Evolutionary conservation across 2,888 invertebrate species (phyloP).

Genomic region (Apoderus coryli): DNA sequence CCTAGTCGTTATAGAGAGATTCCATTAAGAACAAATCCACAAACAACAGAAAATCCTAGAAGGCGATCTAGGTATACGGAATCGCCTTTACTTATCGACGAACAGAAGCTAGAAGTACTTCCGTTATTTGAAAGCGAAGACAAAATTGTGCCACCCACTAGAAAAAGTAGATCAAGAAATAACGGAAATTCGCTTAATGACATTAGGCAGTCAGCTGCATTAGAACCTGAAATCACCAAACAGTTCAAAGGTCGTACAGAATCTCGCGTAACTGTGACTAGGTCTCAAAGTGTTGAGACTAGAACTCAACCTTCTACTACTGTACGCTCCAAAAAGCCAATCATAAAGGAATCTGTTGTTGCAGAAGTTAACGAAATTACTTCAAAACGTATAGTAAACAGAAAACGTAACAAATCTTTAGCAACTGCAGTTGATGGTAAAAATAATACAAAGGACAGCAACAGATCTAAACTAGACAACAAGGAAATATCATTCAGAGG

Average conservation of each 20-base stretch:
- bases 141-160: conserved; percentile 21
- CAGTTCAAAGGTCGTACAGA: conserved; percentile 19
- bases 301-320: conserved; percentile 17
- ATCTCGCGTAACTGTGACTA: conserved; percentile 14
- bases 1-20: conserved; percentile 9
- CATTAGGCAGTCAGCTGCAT: conserved; percentile 20
- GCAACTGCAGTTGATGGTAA: background rate
- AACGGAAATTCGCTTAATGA: conserved; percentile 16
- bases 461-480: conserved; percentile 11
- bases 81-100: conserved; percentile 24
- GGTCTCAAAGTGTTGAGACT: conserved; percentile 19
- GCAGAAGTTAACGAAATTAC: conserved; percentile 28
- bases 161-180: conserved; percentile 11
- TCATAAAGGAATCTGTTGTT: conserved; percentile 26
- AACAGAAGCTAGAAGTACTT: conserved; percentile 29
- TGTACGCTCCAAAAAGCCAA: conserved; percentile 12
- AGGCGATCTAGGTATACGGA: conserved; percentile 17
- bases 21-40: conserved; percentile 8
- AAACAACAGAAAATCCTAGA: conserved; percentile 6
- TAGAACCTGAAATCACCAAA: conserved; percentile 23
- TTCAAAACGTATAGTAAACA: conserved; percentile 25
- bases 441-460: conserved; percentile 1
- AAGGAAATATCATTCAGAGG: conserved; percentile 17
- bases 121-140: conserved; percentile 29
- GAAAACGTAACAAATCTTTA: conserved; percentile 16